Percentiles rank a stretch among this genome's conserved stretches.
These are phyloP conservation scores for Pegoplata infirma DNA, from an alignment of 2,888 invertebrate species.

Conservation along the genomic window DNA sequence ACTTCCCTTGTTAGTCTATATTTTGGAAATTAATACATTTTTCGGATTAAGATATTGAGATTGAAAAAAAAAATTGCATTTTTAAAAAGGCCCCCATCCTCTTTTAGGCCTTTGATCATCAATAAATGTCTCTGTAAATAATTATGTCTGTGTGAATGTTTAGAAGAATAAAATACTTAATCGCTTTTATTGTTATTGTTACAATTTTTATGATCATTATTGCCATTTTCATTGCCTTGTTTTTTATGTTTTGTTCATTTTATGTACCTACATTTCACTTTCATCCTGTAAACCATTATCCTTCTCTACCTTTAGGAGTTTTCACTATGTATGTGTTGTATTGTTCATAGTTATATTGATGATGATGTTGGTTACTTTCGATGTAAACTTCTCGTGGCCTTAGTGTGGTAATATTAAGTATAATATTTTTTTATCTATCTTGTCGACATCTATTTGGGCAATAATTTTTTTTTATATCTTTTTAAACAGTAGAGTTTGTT, in stretches of 20 bases:
- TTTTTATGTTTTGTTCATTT: constrained; percentile 25
- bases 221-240: constrained; percentile 26
- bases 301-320: not conserved
- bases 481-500: too few relatives aligned
- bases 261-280: constrained; percentile 5
- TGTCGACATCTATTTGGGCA: constrained; percentile 26
- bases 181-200: constrained; percentile 58
- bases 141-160: not conserved
- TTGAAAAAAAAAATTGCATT: too few relatives aligned
- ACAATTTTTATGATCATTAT: constrained; percentile 52
- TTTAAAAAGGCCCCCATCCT: too few relatives aligned
- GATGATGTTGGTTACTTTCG: not conserved
- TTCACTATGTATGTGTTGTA: not conserved
- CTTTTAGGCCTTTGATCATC: too few relatives aligned
- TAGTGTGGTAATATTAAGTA: not conserved
- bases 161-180: constrained; percentile 48
- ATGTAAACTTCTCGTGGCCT: not conserved
- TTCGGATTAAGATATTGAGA: too few relatives aligned
- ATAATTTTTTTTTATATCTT: constrained; percentile 1
- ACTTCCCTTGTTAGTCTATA: too few relatives aligned
- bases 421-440: constrained; percentile 13
- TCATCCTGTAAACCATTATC: not conserved
- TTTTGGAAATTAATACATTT: too few relatives aligned
- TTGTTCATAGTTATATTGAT: not conserved
- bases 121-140: not conserved